Conservation (phyloP, 2,113 vertebrate genomes). For the Poeciliopsis retropinna region DNA sequence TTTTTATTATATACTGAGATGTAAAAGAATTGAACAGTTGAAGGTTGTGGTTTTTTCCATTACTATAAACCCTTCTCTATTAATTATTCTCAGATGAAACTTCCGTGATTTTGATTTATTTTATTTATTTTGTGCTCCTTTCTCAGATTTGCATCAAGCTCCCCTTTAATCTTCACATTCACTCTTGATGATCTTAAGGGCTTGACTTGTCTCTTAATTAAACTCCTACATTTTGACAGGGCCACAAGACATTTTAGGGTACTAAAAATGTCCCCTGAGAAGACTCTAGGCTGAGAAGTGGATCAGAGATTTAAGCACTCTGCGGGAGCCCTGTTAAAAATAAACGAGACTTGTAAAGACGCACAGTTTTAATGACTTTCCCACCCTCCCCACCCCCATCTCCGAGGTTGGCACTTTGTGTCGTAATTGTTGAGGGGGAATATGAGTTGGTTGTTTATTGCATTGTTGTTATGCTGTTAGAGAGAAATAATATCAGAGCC, state of each 20-base stretch:
- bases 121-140: neutral
- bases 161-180: neutral
- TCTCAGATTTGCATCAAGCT: neutral
- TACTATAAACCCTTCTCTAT: neutral
- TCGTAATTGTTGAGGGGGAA: slow-evolving; percentile 26
- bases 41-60: neutral
- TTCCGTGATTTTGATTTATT: neutral
- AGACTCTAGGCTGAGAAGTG: slow-evolving; percentile 13
- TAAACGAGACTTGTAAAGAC: slow-evolving; percentile 35
- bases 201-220: slow-evolving; percentile 20
- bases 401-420: slow-evolving; percentile 15
- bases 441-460: slow-evolving; percentile 57
- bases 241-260: slow-evolving; percentile 9
- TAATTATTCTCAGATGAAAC: neutral
- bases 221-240: slow-evolving; percentile 1
- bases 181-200: slow-evolving; percentile 2
- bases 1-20: neutral
- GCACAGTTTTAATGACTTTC: slow-evolving; percentile 23
- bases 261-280: slow-evolving; percentile 14
- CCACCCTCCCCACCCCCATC: slow-evolving; percentile 8
- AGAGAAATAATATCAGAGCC: slow-evolving; percentile 56
- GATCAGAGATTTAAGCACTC: slow-evolving; percentile 28
- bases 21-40: neutral
- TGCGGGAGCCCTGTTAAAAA: slow-evolving; percentile 16
- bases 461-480: slow-evolving; percentile 36